phyloP scores from a whole-genome alignment of 2,113 vertebrate genomes.

The Onychostoma macrolepis region DNA sequence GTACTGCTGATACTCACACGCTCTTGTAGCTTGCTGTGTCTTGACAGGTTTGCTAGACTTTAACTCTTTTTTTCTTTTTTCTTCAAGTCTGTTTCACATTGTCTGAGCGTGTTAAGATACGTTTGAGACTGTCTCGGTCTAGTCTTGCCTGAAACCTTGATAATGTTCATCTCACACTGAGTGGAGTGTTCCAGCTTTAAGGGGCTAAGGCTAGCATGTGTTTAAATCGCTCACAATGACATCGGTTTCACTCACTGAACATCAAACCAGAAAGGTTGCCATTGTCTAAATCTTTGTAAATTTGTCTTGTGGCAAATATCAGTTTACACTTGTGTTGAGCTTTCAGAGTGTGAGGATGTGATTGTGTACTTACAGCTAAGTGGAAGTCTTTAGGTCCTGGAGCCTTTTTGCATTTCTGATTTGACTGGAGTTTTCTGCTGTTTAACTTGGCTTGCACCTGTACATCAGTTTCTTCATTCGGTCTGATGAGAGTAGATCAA shows the following conservation, averaged over 20 bases:
- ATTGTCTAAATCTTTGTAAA: not conserved
- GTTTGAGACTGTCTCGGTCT: not conserved
- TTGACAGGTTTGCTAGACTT: constrained; percentile 12
- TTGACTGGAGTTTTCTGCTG: not conserved
- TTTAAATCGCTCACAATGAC: not conserved
- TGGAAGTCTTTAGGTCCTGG: not conserved
- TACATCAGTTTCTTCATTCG: not conserved
- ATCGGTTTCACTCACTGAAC: not conserved
- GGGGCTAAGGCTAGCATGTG: not conserved
- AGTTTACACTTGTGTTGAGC: not conserved
- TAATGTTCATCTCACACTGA: not conserved
- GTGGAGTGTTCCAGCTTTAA: not conserved
- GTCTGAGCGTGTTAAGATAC: constrained; percentile 17
- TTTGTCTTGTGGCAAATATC: not conserved
- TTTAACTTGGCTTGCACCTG: constrained; percentile 1
- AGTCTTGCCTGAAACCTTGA: not conserved
- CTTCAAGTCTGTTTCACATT: not conserved
- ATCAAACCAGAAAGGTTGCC: not conserved
- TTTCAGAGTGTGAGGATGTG: not conserved
- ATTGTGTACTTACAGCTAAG: not conserved
- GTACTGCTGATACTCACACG: constrained; percentile 46
- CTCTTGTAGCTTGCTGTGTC: constrained; percentile 24
- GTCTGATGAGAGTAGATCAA: not conserved
- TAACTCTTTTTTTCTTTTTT: constrained; percentile 6
- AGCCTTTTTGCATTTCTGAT: not conserved